These are phyloP conservation scores for Smithornis capensis DNA, from an alignment of 2,113 vertebrate genomes.

Conservation along the genomic window DNA sequence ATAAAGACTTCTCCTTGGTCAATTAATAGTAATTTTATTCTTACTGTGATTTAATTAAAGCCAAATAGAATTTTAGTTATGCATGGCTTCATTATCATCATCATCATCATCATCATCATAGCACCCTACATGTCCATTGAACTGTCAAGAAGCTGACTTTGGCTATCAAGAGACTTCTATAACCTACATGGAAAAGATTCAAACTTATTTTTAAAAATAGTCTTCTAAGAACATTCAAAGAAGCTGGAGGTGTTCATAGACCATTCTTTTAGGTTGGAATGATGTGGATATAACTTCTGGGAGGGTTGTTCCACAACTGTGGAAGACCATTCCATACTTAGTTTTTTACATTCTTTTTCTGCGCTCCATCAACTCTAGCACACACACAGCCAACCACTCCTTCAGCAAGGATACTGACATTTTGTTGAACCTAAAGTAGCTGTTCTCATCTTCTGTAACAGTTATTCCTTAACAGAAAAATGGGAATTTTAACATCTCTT, in stretches of 20 bases:
- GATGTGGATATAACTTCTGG: neutral
- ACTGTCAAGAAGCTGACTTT: neutral
- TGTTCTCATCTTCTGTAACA: neutral
- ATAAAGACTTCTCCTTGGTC: neutral
- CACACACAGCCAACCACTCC: neutral
- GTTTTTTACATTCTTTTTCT: neutral
- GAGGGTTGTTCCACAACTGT: neutral
- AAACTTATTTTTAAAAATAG: neutral
- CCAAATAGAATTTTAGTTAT: neutral
- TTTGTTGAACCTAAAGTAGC: neutral
- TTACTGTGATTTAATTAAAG: neutral
- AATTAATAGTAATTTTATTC: neutral
- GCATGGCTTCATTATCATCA: neutral
- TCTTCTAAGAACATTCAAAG: neutral
- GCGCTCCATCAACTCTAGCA: neutral
- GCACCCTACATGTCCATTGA: neutral
- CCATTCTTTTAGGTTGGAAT: neutral
- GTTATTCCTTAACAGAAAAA: neutral
- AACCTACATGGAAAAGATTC: neutral
- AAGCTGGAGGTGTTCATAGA: accelerated
- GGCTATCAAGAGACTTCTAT: neutral
- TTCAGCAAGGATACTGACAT: neutral
- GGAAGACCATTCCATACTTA: neutral
- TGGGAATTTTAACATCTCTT: neutral
- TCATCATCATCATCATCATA: no score